Conservation (phyloP, 2,113 vertebrate species). For the Emydura subglobosa region DNA sequence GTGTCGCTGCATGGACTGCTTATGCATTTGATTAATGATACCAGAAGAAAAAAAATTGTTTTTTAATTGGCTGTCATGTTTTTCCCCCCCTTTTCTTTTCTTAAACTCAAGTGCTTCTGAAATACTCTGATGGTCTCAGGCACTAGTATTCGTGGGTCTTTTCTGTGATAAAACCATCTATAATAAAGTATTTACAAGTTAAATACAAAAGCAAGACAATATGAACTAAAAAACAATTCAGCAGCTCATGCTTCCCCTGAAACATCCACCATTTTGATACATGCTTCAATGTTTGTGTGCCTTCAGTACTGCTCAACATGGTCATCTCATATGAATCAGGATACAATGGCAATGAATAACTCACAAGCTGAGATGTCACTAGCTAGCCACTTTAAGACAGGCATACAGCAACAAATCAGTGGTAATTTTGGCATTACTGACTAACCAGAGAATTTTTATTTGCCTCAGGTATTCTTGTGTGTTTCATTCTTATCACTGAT, state of each 20-base stretch:
- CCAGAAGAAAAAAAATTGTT: slow-evolving; percentile 82
- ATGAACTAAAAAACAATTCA: neutral
- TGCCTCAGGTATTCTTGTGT: neutral
- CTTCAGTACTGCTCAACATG: neutral
- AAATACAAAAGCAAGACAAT: slow-evolving; percentile 40
- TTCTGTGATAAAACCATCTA: slow-evolving; percentile 71
- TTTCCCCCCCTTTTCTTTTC: slow-evolving; percentile 74
- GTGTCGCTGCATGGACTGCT: slow-evolving; percentile 90
- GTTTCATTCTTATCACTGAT: neutral
- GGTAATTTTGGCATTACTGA: neutral
- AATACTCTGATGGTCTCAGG: slow-evolving; percentile 82
- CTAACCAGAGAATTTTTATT: accelerated
- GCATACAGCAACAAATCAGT: neutral
- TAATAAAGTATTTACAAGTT: slow-evolving; percentile 52
- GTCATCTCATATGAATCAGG: neutral
- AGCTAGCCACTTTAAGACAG: neutral
- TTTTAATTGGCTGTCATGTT: slow-evolving; percentile 80
- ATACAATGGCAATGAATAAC: neutral
- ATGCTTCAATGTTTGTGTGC: neutral
- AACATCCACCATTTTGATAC: neutral
- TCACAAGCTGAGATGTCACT: neutral
- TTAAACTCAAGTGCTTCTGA: slow-evolving; percentile 82
- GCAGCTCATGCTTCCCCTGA: neutral
- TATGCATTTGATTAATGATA: slow-evolving; percentile 93
- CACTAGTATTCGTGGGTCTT: slow-evolving; percentile 73